Percentiles rank a stretch among this genome's conserved stretches.
These are phyloP conservation scores for Cyanoliseus patagonus DNA, from an alignment of 2,113 vertebrate species.

Conservation along the genomic window DNA sequence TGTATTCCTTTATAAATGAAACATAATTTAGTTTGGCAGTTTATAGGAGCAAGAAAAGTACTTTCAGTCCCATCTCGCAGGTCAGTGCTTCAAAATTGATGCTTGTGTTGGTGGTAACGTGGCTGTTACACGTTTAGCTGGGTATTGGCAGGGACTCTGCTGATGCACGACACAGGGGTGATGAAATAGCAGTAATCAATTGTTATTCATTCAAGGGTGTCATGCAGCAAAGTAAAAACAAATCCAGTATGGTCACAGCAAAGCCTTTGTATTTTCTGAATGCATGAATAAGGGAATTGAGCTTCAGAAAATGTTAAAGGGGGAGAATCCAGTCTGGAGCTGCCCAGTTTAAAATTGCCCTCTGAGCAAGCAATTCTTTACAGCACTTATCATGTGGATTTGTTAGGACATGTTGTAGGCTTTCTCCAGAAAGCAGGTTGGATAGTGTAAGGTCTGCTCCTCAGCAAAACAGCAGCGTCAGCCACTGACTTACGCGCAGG, in stretches of 20 bases:
- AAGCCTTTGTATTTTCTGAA: rapidly evolving
- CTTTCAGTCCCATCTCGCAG: neutral
- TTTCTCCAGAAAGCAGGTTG: neutral
- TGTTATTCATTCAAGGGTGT: neutral
- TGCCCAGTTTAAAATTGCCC: neutral
- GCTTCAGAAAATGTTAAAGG: neutral
- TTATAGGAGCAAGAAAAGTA: neutral
- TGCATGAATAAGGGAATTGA: neutral
- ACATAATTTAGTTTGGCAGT: neutral
- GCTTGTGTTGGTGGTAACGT: neutral
- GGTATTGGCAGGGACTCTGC: neutral
- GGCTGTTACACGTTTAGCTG: neutral
- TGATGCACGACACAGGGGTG: rapidly evolving
- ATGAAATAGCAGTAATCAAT: neutral
- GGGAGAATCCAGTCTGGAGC: neutral
- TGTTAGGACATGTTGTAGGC: neutral
- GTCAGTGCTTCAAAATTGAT: neutral
- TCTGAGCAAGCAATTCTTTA: neutral
- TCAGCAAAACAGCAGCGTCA: neutral
- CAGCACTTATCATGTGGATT: neutral
- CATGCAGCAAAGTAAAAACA: neutral
- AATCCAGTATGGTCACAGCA: neutral
- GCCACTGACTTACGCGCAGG: rapidly evolving
- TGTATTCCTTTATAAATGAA: neutral
- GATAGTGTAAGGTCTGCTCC: neutral